Evolutionary conservation across 2,797 vertebrate species (phyloP).

Genomic region (Remorina albescens): DNA sequence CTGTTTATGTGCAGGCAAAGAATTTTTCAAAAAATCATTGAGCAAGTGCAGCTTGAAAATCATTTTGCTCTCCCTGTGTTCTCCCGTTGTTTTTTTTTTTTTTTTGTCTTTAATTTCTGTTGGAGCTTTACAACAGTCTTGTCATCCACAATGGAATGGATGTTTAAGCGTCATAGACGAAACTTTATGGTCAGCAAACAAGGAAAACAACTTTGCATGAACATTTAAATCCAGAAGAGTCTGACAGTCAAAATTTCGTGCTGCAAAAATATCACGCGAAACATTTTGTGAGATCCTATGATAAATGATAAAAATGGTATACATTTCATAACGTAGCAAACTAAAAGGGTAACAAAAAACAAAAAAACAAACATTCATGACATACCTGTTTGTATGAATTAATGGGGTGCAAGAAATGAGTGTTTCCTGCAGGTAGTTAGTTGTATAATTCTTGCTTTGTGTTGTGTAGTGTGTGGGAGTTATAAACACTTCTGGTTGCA

Average conservation of each 20-base stretch:
- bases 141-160: neutral
- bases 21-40: neutral
- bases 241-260: too few species aligned
- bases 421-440: neutral
- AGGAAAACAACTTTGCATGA: neutral
- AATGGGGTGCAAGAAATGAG: neutral
- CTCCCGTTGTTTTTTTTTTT: neutral
- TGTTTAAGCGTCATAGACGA: neutral
- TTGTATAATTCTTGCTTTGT: constrained; percentile 2
- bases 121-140: neutral
- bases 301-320: too few species aligned
- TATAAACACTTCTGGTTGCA: constrained; percentile 18
- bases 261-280: too few species aligned
- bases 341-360: neutral
- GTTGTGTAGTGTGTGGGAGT: constrained; percentile 12
- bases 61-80: neutral
- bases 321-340: too few species aligned
- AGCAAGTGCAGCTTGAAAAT: constrained; percentile 2
- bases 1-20: constrained; percentile 11
- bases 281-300: too few species aligned
- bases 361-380: too few species aligned
- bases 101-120: neutral
- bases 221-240: neutral
- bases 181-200: neutral
- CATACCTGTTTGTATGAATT: neutral